Conservation (phyloP, 1,140 invertebrate species). For the Lithobius niger region DNA sequence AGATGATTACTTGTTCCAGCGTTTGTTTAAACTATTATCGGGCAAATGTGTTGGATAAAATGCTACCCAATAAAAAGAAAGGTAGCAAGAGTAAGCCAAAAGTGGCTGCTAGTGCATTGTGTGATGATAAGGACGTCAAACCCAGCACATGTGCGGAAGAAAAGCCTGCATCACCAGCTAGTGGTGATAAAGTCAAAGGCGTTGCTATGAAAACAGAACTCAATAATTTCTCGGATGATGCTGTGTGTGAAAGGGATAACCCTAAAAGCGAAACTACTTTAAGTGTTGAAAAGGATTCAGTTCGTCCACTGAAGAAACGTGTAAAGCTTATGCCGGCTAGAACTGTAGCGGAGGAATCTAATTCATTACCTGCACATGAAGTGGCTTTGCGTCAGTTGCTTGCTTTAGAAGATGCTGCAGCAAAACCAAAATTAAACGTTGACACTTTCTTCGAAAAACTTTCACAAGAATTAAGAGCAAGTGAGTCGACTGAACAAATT, state of each 20-base stretch:
- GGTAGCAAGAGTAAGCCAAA: constrained; percentile 23
- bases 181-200: no score
- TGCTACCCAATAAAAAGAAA: constrained; percentile 15
- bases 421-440: not conserved
- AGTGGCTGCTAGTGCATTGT: constrained; percentile 17
- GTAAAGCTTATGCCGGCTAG: no score
- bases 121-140: no score
- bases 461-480: not conserved
- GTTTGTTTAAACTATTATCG: constrained; percentile 24
- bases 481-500: not conserved
- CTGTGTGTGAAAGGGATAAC: no score
- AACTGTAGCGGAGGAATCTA: constrained; percentile 18
- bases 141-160: no score
- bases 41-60: constrained; percentile 15
- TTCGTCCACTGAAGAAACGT: no score
- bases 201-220: no score
- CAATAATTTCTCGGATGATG: no score
- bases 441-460: not conserved
- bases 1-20: constrained; percentile 18
- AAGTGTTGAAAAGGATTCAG: no score
- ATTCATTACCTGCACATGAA: constrained; percentile 11
- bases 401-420: constrained; percentile 4
- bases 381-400: constrained; percentile 2
- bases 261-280: no score
- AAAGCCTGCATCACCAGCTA: no score